Percentiles rank a stretch among this genome's conserved stretches.
Evolutionary conservation across 2,797 vertebrate species (phyloP).

Genomic region (Amazonetta brasiliensis): DNA sequence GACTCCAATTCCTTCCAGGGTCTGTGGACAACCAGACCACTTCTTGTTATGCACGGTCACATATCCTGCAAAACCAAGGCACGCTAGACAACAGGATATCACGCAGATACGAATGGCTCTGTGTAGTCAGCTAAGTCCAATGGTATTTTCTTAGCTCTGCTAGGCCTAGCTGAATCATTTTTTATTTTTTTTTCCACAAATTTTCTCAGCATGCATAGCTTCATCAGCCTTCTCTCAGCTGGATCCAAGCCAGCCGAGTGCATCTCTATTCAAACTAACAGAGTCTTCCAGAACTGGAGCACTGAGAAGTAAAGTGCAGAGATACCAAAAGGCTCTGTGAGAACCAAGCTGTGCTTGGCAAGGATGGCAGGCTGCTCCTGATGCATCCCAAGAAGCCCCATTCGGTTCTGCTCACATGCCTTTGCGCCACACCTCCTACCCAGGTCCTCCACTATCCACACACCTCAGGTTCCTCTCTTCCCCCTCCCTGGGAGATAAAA

Average conservation of each 20-base stretch:
- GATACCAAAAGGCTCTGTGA: neutral
- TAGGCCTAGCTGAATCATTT: neutral
- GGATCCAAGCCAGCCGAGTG: neutral
- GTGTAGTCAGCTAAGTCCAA: neutral
- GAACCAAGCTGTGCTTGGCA: neutral
- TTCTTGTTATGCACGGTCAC: neutral
- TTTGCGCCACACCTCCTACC: neutral
- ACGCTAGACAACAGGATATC: neutral
- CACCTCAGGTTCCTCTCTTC: neutral
- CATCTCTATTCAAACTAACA: neutral
- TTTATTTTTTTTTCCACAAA: neutral
- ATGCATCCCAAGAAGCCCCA: neutral
- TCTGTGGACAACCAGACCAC: neutral
- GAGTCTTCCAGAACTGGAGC: neutral
- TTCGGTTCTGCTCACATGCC: neutral
- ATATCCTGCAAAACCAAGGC: neutral
- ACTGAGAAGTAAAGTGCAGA: neutral
- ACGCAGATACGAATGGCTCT: neutral
- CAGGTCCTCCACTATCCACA: neutral
- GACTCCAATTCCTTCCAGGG: neutral
- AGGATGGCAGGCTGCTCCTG: neutral
- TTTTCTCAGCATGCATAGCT: neutral
- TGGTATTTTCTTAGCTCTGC: neutral
- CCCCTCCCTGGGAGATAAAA: neutral
- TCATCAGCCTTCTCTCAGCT: neutral